Percentiles rank a stretch among this genome's conserved stretches.
phyloP scores from a whole-genome alignment of 2,888 invertebrate genomes.

The Pollenia angustigena region DNA sequence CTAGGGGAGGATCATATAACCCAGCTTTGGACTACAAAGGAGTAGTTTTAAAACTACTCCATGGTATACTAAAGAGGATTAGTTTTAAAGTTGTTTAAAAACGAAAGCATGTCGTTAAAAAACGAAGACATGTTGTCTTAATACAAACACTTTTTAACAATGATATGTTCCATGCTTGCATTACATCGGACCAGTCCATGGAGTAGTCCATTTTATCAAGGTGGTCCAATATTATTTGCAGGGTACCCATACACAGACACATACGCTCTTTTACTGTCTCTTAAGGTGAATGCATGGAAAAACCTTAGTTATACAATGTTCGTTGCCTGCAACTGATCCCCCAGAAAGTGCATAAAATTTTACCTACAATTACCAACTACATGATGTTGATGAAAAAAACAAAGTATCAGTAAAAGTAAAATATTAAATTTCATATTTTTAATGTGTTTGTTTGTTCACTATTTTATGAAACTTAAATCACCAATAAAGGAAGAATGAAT shows the following conservation, averaged over 20 bases:
- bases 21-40: no score
- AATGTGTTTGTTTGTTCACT: neutral
- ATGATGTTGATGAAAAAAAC: neutral
- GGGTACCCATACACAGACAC: neutral
- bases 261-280: conserved; percentile 34
- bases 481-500: neutral
- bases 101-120: no score
- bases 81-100: no score
- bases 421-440: conserved; percentile 66
- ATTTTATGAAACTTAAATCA: neutral
- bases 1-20: no score
- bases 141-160: no score
- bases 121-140: no score
- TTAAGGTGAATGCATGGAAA: neutral
- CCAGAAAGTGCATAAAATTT: conserved; percentile 25
- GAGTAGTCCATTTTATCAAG: no score
- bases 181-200: no score
- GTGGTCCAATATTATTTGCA: no score
- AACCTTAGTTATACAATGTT: neutral
- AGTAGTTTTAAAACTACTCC: no score
- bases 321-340: conserved; percentile 16
- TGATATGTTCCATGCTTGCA: no score
- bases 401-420: conserved; percentile 18
- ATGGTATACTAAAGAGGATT: no score
- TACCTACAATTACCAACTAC: conserved; percentile 2